A percentile compares a stretch with the other conserved stretches of the same genome.
These are phyloP conservation scores for Mystacornis crossleyi DNA, from an alignment of 2,113 vertebrate species.

Conservation along the genomic window DNA sequence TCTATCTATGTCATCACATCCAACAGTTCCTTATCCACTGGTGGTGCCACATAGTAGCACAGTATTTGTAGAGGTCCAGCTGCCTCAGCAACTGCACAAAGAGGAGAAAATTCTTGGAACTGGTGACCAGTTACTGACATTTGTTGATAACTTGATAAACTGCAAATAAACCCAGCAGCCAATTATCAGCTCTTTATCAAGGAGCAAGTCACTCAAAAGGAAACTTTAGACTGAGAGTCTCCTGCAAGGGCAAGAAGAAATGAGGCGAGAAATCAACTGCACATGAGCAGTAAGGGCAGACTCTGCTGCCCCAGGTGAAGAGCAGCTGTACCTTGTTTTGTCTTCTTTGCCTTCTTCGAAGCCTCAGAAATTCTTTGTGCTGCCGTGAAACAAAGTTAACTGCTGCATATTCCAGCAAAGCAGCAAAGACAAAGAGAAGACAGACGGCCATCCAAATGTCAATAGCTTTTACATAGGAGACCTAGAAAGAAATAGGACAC, in stretches of 20 bases:
- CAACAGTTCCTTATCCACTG: not conserved
- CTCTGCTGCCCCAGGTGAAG: not conserved
- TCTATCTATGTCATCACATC: not conserved
- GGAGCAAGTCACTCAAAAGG: not conserved
- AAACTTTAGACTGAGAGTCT: not conserved
- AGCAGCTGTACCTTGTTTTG: conserved; percentile 86
- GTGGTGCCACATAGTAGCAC: not conserved
- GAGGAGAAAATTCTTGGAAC: not conserved
- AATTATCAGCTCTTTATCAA: not conserved
- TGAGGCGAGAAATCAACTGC: not conserved
- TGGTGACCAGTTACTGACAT: not conserved
- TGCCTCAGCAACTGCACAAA: not conserved
- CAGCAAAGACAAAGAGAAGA: conserved; percentile 98
- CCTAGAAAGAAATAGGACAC: conserved; percentile 74
- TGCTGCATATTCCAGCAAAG: conserved; percentile 95
- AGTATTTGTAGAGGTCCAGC: not conserved
- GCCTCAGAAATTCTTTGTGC: conserved; percentile 96
- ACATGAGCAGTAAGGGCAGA: not conserved
- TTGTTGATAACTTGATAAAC: not conserved
- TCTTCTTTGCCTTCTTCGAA: conserved; percentile 89
- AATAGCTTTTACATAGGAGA: conserved; percentile 98
- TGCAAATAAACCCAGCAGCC: not conserved
- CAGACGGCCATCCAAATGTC: conserved; percentile 99
- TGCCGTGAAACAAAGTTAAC: conserved; percentile 99
- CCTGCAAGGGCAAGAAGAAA: not conserved